A percentile compares a stretch with the other conserved stretches of the same genome.
phyloP scores from a whole-genome alignment of 2,888 invertebrate genomes.

The Polyommatus iphigenia region DNA sequence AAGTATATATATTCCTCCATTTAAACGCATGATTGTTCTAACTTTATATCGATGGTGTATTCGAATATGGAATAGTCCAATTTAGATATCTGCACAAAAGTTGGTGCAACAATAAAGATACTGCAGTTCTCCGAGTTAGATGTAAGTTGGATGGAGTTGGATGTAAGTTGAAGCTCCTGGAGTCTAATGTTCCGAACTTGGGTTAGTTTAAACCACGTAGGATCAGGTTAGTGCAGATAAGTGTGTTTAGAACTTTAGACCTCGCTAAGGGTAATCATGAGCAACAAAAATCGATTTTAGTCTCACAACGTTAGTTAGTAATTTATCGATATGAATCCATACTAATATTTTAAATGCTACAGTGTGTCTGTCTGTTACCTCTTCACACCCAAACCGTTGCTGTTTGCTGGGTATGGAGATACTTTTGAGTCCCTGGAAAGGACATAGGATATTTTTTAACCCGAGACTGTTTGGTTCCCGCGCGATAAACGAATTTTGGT shows the following conservation, averaged over 20 bases:
- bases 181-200: constrained; percentile 9
- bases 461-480: too few relatives aligned
- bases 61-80: background rate
- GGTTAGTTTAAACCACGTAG: constrained; percentile 2
- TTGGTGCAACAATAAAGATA: constrained; percentile 1
- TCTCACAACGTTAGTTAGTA: too few relatives aligned
- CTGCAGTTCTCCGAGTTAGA: background rate
- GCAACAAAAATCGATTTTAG: background rate
- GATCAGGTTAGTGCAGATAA: constrained; percentile 2
- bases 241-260: background rate
- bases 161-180: background rate
- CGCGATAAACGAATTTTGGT: too few relatives aligned
- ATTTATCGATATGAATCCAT: too few relatives aligned
- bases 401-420: too few relatives aligned
- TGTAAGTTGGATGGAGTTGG: constrained; percentile 15
- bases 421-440: too few relatives aligned
- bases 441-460: too few relatives aligned
- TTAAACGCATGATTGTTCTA: background rate
- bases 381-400: too few relatives aligned
- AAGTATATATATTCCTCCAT: too few relatives aligned
- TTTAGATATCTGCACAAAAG: constrained; percentile 7
- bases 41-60: background rate
- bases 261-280: background rate
- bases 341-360: too few relatives aligned
- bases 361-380: too few relatives aligned